These are phyloP conservation scores for Microcebus tavaratra DNA, from an alignment of 2,113 vertebrate species.

Conservation along the genomic window DNA sequence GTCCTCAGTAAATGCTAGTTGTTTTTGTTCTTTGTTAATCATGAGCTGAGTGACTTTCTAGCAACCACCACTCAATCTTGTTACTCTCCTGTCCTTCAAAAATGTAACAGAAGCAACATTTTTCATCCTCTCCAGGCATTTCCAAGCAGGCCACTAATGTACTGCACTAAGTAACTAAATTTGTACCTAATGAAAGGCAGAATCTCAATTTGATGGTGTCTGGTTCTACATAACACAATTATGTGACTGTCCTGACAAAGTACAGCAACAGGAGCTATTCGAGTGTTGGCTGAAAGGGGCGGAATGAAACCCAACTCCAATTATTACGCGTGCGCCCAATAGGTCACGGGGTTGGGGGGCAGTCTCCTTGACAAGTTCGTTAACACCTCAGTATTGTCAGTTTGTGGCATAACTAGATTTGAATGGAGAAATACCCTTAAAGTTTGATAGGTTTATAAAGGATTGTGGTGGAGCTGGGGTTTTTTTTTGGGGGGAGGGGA, in stretches of 20 bases:
- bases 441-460: neutral
- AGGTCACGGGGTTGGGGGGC: neutral
- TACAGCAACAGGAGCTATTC: accelerated
- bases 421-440: neutral
- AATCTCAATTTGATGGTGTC: neutral
- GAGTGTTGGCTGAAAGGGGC: neutral
- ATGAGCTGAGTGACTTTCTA: neutral
- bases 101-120: neutral
- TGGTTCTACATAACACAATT: neutral
- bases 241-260: neutral
- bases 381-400: neutral
- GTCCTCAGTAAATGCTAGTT: accelerated
- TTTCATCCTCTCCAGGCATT: neutral
- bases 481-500: neutral
- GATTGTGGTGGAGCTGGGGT: neutral
- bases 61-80: neutral
- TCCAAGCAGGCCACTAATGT: neutral
- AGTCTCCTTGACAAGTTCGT: neutral
- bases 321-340: accelerated
- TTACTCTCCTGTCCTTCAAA: neutral
- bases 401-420: neutral
- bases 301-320: neutral
- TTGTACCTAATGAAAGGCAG: neutral
- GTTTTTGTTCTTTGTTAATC: neutral
- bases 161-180: neutral